A percentile compares a stretch with the other conserved stretches of the same genome.
Conservation (phyloP, 1,140 invertebrate genomes). For the Calliopsis andreniformis region DNA sequence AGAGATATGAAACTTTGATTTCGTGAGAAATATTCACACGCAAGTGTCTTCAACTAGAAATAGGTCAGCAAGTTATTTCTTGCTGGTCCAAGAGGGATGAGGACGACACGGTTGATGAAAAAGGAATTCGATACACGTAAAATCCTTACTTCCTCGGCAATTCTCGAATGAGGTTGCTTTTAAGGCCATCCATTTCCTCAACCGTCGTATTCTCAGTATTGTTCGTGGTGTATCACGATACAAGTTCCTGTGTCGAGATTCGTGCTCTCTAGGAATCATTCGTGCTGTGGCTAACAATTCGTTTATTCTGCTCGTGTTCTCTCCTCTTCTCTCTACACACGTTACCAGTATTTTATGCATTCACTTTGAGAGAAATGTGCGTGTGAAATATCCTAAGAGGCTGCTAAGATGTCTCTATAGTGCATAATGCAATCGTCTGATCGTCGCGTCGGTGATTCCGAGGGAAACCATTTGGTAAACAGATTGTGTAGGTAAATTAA, state of each 20-base stretch:
- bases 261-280: slow-evolving; percentile 25
- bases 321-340: background rate
- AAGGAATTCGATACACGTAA: slow-evolving; percentile 41
- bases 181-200: slow-evolving; percentile 55
- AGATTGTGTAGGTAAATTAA: too few species aligned
- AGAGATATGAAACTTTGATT: too few species aligned
- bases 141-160: slow-evolving; percentile 30
- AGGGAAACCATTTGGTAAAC: too few species aligned
- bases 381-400: too few species aligned
- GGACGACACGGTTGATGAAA: slow-evolving; percentile 20
- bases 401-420: too few species aligned
- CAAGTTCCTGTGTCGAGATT: slow-evolving; percentile 37
- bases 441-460: too few species aligned
- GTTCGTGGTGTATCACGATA: slow-evolving; percentile 29
- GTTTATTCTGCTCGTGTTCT: background rate
- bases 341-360: background rate
- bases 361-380: background rate
- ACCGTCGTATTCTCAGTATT: slow-evolving; percentile 47
- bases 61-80: slow-evolving; percentile 9
- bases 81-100: background rate
- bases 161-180: slow-evolving; percentile 34
- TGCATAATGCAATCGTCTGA: too few species aligned
- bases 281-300: slow-evolving; percentile 7
- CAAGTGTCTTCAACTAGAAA: background rate
- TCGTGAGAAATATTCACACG: too few species aligned